A percentile compares a stretch with the other conserved stretches of the same genome.
Conservation (phyloP, 2,888 invertebrate genomes). For the Gari tellinella region DNA sequence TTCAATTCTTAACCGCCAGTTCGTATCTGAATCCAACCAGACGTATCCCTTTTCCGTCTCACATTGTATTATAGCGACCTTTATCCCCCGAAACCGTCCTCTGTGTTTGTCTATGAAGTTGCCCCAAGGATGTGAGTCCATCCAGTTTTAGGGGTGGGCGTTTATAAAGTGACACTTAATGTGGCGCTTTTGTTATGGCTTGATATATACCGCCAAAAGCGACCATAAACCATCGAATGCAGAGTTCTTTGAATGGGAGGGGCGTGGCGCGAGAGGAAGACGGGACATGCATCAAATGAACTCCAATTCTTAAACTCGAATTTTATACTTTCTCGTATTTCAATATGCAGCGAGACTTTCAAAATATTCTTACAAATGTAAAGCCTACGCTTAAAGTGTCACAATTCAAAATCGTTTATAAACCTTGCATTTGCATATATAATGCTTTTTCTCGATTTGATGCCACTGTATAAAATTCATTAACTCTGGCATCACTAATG, state of each 20-base stretch:
- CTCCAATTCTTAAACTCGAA: conserved; percentile 34
- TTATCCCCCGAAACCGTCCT: no score
- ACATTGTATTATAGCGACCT: conserved; percentile 27
- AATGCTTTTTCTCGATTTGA: no score
- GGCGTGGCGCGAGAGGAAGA: conserved; percentile 41
- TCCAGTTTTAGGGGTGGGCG: conserved; percentile 52
- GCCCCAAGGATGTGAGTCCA: conserved; percentile 51
- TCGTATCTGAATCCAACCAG: conserved; percentile 27
- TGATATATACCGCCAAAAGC: conserved; percentile 61
- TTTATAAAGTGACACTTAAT: conserved; percentile 56
- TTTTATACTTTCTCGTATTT: conserved; percentile 58
- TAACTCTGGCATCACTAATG: no score
- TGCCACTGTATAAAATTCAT: no score
- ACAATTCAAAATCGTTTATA: conserved; percentile 10
- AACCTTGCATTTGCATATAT: no score
- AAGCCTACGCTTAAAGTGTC: conserved; percentile 25
- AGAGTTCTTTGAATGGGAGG: conserved; percentile 42
- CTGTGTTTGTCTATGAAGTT: conserved; percentile 40
- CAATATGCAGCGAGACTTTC: conserved; percentile 25
- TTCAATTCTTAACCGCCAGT: conserved; percentile 23
- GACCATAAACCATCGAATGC: conserved; percentile 54
- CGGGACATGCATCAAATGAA: conserved; percentile 42
- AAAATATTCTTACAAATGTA: conserved; percentile 46
- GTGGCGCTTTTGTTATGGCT: conserved; percentile 49
- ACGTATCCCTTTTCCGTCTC: conserved; percentile 24